Conservation (phyloP, 2,113 vertebrate species). For the Lampris megalopsis region DNA sequence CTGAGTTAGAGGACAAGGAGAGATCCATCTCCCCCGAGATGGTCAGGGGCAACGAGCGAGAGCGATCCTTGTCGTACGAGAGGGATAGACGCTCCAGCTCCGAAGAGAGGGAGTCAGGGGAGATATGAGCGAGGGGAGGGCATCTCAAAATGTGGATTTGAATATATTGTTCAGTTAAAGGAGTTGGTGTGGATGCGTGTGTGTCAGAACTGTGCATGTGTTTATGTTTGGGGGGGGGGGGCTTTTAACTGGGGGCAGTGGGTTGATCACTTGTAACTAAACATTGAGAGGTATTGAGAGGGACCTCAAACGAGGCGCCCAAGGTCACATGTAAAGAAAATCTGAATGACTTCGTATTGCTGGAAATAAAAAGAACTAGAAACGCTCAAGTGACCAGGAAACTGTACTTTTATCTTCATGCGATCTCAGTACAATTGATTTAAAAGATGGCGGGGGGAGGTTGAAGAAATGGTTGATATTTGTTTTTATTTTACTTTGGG, state of each 20-base stretch:
- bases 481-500: conserved; percentile 65
- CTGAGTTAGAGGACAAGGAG: conserved; percentile 53
- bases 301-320: conserved; percentile 30
- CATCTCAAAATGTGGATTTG: conserved; percentile 46
- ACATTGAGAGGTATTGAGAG: conserved; percentile 29
- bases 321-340: conserved; percentile 45
- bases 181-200: conserved; percentile 35
- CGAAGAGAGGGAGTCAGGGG: conserved; percentile 83
- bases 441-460: conserved; percentile 7
- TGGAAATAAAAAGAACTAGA: background rate
- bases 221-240: conserved; percentile 41
- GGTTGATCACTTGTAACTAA: conserved; percentile 11
- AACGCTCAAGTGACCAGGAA: conserved; percentile 22
- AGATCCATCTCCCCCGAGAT: conserved; percentile 70
- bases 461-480: conserved; percentile 24
- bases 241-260: background rate
- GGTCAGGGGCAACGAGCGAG: conserved; percentile 67
- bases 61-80: conserved; percentile 78
- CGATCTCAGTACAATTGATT: conserved; percentile 41
- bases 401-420: conserved; percentile 32
- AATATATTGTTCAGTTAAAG: conserved; percentile 54
- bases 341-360: conserved; percentile 41
- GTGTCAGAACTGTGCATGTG: conserved; percentile 46
- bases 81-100: conserved; percentile 82
- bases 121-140: conserved; percentile 71